Evolutionary conservation across 1,140 invertebrate species (phyloP), one percentile per base, ranked within the genome.

Genomic region (Laupala kohalensis): DNA sequence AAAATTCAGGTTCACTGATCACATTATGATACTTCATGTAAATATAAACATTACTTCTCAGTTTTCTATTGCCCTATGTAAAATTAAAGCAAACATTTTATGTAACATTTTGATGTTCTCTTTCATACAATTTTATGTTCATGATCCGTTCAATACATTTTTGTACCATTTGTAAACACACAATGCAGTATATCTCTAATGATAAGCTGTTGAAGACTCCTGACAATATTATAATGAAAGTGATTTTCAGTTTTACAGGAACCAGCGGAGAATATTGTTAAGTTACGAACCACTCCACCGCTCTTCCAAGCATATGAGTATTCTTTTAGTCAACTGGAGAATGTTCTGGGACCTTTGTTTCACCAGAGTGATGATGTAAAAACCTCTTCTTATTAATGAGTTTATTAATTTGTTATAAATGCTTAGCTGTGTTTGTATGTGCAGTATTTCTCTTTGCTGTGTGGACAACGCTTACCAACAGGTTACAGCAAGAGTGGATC

Each of bases 241-340:
- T n/a, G n/a, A n/a, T 27, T 68, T 27, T 29, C 28, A 68, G 70
- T 71, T 6, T 65, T 71, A 24, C 70, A 66, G n/a, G 63, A 71
- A 26, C 70, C 70, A 26, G 63, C 70, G 12, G 70, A 71, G 26
- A 66, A 86, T 77, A 85, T 93, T 27, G 85, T 88, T 26, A 90
- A 91, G 77, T 83, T 93, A 62, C 84, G 92, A 78, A 93, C 90
- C 25, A 92, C 91, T 29, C 84, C 88, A 71, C 89, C 92, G 2
- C 78, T 94, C 19, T 94, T 91, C 78, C 85, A 91, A 81, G 92
- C 92, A 0, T 92, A 93, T 78, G 89, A 94, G 77, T 87, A 91
- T 81, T 89, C 90, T 3, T 92, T 92, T 78, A 84, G 86, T 37
- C 78, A 89, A 1, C 81, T 95, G 72, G 92, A 94, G 80, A 87